Conservation (phyloP, 1,140 invertebrate genomes). For the Grapholita molesta region DNA sequence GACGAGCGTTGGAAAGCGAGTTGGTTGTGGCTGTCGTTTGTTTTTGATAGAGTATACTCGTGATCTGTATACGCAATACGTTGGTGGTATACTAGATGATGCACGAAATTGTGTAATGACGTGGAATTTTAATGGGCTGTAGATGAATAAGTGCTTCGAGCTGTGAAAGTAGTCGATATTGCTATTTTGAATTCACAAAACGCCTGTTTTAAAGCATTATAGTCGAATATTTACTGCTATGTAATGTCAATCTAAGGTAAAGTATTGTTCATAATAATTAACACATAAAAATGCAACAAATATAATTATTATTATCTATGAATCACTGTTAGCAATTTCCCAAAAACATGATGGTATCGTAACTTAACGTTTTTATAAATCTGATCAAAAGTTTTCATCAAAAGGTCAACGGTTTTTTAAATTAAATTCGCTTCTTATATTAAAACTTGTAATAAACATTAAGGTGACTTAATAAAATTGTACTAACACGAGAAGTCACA, state of each 20-base stretch:
- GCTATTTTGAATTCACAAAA: background rate
- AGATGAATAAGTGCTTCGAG: background rate
- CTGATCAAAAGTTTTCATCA: too few relatives aligned
- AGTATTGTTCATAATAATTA: too few relatives aligned
- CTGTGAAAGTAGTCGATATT: background rate
- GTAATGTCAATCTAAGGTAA: background rate
- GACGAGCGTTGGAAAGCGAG: background rate
- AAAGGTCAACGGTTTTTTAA: too few relatives aligned
- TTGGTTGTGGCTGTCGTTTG: background rate
- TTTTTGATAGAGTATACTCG: background rate
- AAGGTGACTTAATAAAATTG: background rate
- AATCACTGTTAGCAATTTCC: too few relatives aligned
- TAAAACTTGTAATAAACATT: too few relatives aligned
- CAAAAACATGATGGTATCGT: too few relatives aligned
- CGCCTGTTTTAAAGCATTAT: background rate
- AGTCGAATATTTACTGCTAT: background rate
- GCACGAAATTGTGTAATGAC: slow-evolving; percentile 14
- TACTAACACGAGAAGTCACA: background rate
- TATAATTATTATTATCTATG: too few relatives aligned
- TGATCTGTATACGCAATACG: background rate
- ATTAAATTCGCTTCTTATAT: too few relatives aligned
- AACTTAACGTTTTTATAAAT: too few relatives aligned
- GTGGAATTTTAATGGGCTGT: background rate
- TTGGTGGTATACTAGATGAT: background rate
- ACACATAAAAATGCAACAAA: too few relatives aligned